Evolutionary conservation across 2,113 vertebrate species (phyloP).

Genomic region (Callospermophilus lateralis): DNA sequence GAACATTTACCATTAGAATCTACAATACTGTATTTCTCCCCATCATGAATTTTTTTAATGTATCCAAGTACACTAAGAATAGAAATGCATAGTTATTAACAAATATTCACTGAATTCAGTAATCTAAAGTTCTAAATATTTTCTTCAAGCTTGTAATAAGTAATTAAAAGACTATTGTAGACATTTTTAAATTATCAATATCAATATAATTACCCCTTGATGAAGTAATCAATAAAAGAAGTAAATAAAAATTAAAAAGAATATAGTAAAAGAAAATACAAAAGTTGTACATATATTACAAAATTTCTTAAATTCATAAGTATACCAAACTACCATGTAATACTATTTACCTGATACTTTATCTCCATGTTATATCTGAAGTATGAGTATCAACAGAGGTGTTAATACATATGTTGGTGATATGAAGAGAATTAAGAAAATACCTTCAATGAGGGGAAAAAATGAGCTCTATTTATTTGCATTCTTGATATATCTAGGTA

Average conservation of each 20-base stretch:
- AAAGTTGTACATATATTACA: background rate
- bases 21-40: background rate
- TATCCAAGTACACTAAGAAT: background rate
- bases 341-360: background rate
- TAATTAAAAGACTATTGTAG: background rate
- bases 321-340: background rate
- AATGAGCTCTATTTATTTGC: background rate
- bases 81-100: background rate
- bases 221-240: background rate
- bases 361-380: background rate
- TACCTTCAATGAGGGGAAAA: background rate
- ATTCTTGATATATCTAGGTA: background rate
- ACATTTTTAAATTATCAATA: background rate
- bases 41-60: background rate
- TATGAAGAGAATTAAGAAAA: background rate
- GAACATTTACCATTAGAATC: background rate
- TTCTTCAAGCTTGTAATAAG: background rate
- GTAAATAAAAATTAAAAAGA: background rate
- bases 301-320: background rate
- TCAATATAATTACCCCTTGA: background rate
- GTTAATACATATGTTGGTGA: background rate
- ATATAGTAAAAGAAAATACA: background rate
- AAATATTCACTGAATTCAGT: background rate
- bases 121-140: background rate
- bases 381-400: background rate